These are phyloP conservation scores for Ganaspis brasiliensis DNA, from an alignment of 2,888 invertebrate genomes.

Conservation along the genomic window DNA sequence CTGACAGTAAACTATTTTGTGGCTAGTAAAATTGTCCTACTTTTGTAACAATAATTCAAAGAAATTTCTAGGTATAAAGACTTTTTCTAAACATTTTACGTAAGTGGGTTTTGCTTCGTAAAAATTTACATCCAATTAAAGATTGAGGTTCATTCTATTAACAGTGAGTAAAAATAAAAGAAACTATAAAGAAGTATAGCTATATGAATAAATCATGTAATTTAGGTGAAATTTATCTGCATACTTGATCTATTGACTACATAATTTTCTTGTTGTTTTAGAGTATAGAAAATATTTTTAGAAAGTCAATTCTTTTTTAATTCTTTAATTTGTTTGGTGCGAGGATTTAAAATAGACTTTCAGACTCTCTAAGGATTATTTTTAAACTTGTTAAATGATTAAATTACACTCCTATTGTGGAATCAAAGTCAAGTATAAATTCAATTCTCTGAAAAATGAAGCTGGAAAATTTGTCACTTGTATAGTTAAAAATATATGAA, in stretches of 20 bases:
- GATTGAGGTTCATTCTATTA: background rate
- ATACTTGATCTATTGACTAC: background rate
- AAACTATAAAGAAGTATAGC: background rate
- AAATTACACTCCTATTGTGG: background rate
- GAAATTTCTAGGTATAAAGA: background rate
- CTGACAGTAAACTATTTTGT: background rate
- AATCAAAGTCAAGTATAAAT: background rate
- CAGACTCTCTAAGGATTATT: background rate
- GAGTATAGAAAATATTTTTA: background rate
- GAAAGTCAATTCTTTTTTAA: slow-evolving; percentile 6
- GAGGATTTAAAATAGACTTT: slow-evolving; percentile 2
- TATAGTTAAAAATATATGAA: background rate
- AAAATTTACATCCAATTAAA: slow-evolving; percentile 11
- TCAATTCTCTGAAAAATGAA: background rate
- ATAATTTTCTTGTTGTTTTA: slow-evolving; percentile 4
- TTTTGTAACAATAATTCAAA: background rate
- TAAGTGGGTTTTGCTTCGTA: background rate
- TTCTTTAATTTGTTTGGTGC: slow-evolving; percentile 4
- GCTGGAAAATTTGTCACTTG: too few species aligned
- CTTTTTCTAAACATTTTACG: background rate
- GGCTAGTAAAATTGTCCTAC: background rate
- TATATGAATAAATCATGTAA: background rate
- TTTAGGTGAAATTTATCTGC: background rate
- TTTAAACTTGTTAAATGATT: background rate
- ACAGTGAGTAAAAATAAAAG: background rate